phyloP scores from a whole-genome alignment of 2,888 invertebrate species.

The Chymomyza fuscimana region DNA sequence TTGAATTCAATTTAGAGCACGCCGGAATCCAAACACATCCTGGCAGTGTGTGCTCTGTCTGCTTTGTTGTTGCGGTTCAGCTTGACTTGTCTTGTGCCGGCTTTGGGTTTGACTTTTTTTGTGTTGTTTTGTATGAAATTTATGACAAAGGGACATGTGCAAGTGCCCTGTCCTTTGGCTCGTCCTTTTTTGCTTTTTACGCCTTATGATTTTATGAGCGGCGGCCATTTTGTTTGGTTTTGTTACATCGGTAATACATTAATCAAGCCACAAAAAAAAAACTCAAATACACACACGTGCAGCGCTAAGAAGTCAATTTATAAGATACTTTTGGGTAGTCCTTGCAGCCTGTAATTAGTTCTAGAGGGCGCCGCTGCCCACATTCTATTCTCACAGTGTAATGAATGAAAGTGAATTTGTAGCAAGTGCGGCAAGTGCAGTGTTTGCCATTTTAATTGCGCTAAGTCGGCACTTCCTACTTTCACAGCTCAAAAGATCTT shows the following conservation, averaged over 20 bases:
- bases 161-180: slow-evolving; percentile 34
- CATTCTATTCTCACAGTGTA: slow-evolving; percentile 39
- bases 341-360: slow-evolving; percentile 50
- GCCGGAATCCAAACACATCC: neutral
- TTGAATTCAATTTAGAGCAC: slow-evolving; percentile 76
- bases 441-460: slow-evolving; percentile 55
- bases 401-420: slow-evolving; percentile 71
- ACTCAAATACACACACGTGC: slow-evolving; percentile 54
- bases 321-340: neutral
- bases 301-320: slow-evolving; percentile 71
- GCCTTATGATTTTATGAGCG: slow-evolving; percentile 30
- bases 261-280: slow-evolving; percentile 43
- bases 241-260: slow-evolving; percentile 36
- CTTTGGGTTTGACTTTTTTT: slow-evolving; percentile 54
- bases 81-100: slow-evolving; percentile 66
- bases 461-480: slow-evolving; percentile 16
- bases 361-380: slow-evolving; percentile 10
- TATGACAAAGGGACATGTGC: slow-evolving; percentile 70
- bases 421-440: slow-evolving; percentile 29
- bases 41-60: neutral
- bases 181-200: slow-evolving; percentile 20
- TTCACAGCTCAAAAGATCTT: slow-evolving; percentile 37
- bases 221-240: slow-evolving; percentile 3
- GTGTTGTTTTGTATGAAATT: slow-evolving; percentile 26
- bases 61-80: slow-evolving; percentile 30